Base-by-base conservation (phyloP, 2,113 vertebrate genomes). In the Epinephelus moara region DNA sequence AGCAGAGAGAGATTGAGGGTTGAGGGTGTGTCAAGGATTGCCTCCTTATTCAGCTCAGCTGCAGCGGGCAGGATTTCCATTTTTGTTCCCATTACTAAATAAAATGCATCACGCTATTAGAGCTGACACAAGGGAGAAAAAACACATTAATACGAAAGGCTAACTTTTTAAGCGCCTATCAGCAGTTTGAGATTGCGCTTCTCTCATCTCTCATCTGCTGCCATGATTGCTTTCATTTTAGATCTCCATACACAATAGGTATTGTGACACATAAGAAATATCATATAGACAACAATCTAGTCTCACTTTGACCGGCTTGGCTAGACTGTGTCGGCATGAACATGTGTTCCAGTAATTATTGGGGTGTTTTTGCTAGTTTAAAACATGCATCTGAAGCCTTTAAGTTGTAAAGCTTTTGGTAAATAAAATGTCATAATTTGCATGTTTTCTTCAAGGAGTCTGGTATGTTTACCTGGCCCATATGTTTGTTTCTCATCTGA, bases 1-100 rank as follows among this genome's bases (percentile, higher is more conserved):
- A 52, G 64, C 62, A 82, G 82, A 80, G 47, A 62, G 68, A 81
- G 79, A 85, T 67, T 75, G 77, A 83, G 68, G 82, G 76, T 64
- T 62, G 56, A 85, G 59, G 78, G 55, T 62, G 78, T 75, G 78
- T 91, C 80, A 78, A 74, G 69, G 72, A 89, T 77, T 63, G 78
- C 86, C 66, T 90, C 80, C 66, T 42, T 80, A 89, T 83, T 89
- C 82, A 91, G 82, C 80, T 89, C 90, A 74, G 87, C 90, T 77
- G 78, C 70, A 60, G 53, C 53, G 6, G 25, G 14, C 70, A 76
- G 52, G 56, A 23, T 81, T 93, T 90, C 66, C 80, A 88, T 91
- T 92, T 92, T 89, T 90, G 64, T 91, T 92, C 80, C 84, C 83
- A 89, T 90, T 90, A 90, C 66, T 67, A 80, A 84, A 89, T 83